Evolutionary conservation across 1,140 invertebrate genomes (phyloP).

Genomic region (Tetramorium simillimum): DNA sequence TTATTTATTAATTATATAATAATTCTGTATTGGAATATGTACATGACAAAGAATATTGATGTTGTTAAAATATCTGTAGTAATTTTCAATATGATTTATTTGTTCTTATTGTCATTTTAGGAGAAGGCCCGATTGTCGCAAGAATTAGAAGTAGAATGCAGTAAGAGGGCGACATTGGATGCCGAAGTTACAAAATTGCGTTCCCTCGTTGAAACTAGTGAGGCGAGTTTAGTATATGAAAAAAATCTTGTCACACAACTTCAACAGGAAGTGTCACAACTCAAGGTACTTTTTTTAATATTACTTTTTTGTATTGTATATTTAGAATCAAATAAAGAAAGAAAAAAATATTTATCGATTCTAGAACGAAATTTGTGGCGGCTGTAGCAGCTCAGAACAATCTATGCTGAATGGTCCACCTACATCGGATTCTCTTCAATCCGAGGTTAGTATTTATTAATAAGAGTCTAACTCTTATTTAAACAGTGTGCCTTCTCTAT

Average conservation of each 20-base stretch:
- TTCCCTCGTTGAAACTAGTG: slow-evolving; percentile 71
- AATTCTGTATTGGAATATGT: not conserved
- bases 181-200: slow-evolving; percentile 75
- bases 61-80: not conserved
- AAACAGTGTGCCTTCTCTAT: slow-evolving; percentile 65
- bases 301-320: not conserved
- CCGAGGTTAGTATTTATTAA: slow-evolving; percentile 77
- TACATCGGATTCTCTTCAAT: slow-evolving; percentile 76
- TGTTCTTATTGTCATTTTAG: slow-evolving; percentile 65
- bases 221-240: slow-evolving; percentile 70
- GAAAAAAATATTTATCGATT: slow-evolving; percentile 35
- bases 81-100: not conserved
- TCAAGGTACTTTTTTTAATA: slow-evolving; percentile 74
- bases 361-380: slow-evolving; percentile 75
- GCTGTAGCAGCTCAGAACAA: slow-evolving; percentile 77
- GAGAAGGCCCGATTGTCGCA: slow-evolving; percentile 74
- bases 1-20: not conserved
- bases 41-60: not conserved
- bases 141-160: slow-evolving; percentile 75
- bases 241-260: slow-evolving; percentile 75
- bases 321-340: not conserved
- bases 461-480: slow-evolving; percentile 55
- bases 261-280: slow-evolving; percentile 77
- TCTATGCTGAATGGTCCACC: slow-evolving; percentile 78
- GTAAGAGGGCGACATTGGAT: slow-evolving; percentile 71